Evolutionary conservation across 2,797 vertebrate species (phyloP), one percentile per base, ranked within the genome.

Genomic region (Cichlasoma orientale): DNA sequence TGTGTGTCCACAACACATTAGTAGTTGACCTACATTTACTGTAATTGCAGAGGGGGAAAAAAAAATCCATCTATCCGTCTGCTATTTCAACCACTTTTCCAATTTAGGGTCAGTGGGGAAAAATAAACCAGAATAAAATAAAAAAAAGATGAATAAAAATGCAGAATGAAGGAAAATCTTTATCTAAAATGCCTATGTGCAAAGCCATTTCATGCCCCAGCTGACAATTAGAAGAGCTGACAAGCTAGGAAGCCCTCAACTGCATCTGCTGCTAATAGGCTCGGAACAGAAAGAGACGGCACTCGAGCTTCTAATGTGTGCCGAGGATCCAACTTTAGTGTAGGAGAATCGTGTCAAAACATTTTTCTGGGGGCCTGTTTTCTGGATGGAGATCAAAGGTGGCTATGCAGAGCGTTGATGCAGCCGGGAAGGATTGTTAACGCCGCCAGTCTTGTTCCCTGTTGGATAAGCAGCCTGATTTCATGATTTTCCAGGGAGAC

Each of bases 321-420:
- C 61, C 1, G 1, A 57, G 47, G 8, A 61, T 70, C 74, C 41
- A 78, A 27, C 70, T 70, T 70, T 72, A 75, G 83, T 80, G 63
- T 72, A 52, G 75, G 63, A 47, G 74, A 86, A 79, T 77, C 41
- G 68, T 83, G 72, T 86, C 80, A 73, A 88, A 86, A 82, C 72
- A 55, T 56, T 77, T 79, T 83, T 80, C 55, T 2, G 27, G 75
- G 44, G 69, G 53, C 80, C 68, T 92, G 87, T 92, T 36, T 89
- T 91, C 63, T 90, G 84, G 91, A 86, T 44, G 59, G 68, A 86
- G 86, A 91, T 90, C 78, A 91, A 84, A 90, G 78, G 78, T 86
- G 81, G 85, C 61, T 71, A 70, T 31, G 72, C 77, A 66, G 63
- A 74, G 56, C 3, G 38, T 79, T 76, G 77, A 61, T 86, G 72